Evolutionary conservation across 2,113 vertebrate genomes (phyloP).

Genomic region (Dolichotis patagonum): DNA sequence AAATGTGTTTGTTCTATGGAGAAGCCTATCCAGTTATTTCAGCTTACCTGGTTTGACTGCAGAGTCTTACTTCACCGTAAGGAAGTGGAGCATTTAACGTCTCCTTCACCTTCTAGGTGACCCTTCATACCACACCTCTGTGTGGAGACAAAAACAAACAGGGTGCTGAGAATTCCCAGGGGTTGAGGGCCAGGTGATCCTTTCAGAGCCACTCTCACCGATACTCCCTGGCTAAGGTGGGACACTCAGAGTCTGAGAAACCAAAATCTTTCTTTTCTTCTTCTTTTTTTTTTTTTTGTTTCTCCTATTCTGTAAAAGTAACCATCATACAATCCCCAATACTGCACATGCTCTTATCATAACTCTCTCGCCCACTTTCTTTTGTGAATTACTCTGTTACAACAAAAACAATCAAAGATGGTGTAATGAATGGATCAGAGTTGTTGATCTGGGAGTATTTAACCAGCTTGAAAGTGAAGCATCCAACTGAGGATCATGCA

Average conservation of each 20-base stretch:
- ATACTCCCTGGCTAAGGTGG: constrained; percentile 84
- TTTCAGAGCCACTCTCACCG: constrained; percentile 85
- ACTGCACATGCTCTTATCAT: not conserved
- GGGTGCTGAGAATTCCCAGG: constrained; percentile 88
- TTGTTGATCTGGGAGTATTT: constrained; percentile 21
- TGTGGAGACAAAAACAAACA: constrained; percentile 87
- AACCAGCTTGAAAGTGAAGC: not conserved
- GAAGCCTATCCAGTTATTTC: constrained; percentile 76
- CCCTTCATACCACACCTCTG: constrained; percentile 85
- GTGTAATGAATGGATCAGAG: not conserved
- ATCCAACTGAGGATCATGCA: not conserved
- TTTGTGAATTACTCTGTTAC: constrained; percentile 4
- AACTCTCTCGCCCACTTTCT: not conserved
- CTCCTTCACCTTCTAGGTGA: constrained; percentile 84
- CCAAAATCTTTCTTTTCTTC: constrained; percentile 73
- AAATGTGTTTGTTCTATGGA: constrained; percentile 41
- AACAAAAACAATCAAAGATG: constrained; percentile 37
- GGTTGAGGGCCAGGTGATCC: constrained; percentile 86
- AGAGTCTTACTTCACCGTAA: constrained; percentile 77
- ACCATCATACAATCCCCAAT: not conserved
- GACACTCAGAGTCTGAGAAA: constrained; percentile 80
- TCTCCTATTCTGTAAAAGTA: constrained; percentile 72
- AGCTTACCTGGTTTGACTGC: constrained; percentile 79
- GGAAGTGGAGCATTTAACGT: constrained; percentile 76
- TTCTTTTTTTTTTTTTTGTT: constrained; percentile 83